Evolutionary conservation across 2,888 invertebrate species (phyloP).

Genomic region (Nipponacmea schrenckii): DNA sequence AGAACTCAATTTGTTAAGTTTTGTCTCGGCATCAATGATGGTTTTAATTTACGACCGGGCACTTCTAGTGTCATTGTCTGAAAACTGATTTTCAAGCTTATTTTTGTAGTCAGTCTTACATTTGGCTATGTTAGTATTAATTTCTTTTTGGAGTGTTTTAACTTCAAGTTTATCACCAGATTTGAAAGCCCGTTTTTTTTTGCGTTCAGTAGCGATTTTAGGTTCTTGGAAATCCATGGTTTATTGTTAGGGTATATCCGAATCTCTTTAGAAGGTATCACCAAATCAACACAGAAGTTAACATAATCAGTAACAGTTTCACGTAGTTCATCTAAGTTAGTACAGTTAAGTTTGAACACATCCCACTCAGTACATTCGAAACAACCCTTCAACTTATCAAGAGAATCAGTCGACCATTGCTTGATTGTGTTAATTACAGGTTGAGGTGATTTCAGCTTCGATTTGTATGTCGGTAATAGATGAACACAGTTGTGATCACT

Average conservation of each 20-base stretch:
- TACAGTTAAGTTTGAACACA: not conserved
- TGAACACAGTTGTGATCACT: not conserved
- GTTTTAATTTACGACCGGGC: not conserved
- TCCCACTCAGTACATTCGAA: conserved; percentile 12
- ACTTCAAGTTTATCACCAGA: not conserved
- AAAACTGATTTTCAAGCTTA: not conserved
- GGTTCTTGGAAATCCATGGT: too few species aligned
- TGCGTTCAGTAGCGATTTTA: not conserved
- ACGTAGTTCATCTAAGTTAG: not conserved
- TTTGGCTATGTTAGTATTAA: not conserved
- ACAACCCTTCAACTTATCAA: not conserved
- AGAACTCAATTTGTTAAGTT: too few species aligned
- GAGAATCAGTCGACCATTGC: not conserved
- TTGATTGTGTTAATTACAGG: not conserved
- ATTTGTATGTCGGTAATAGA: not conserved
- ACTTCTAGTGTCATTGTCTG: not conserved
- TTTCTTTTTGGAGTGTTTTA: not conserved
- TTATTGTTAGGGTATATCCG: too few species aligned
- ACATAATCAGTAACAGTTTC: not conserved
- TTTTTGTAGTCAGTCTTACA: not conserved
- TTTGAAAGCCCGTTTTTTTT: not conserved
- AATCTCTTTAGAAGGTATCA: not conserved
- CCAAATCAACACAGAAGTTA: not conserved
- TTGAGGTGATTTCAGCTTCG: not conserved
- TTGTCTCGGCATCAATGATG: not conserved